Conservation (phyloP, 53 echinoderm and acorn worm species). For the Antedon mediterranea region DNA sequence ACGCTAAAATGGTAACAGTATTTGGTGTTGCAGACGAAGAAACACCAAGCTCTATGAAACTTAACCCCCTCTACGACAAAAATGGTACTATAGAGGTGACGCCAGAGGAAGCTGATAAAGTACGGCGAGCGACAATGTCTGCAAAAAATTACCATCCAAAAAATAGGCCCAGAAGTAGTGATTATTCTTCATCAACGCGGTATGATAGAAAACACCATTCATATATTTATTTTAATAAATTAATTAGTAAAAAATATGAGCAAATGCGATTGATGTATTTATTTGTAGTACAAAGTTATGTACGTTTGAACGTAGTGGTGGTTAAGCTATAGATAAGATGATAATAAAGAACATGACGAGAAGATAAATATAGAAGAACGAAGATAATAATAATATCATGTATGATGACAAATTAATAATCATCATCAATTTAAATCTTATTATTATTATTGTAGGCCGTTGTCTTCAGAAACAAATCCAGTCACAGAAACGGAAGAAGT, state of each 20-base stretch:
- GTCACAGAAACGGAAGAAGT: background rate
- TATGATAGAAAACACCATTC: too few species aligned
- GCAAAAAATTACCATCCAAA: background rate
- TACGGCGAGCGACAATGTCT: background rate
- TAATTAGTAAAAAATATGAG: too few species aligned
- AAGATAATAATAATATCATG: too few species aligned
- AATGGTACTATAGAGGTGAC: conserved; percentile 34
- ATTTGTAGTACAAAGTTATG: too few species aligned
- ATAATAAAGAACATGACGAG: background rate
- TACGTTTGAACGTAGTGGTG: too few species aligned
- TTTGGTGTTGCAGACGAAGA: conserved; percentile 22
- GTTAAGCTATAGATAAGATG: too few species aligned
- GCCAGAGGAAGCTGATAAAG: conserved; percentile 17
- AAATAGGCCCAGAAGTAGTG: background rate
- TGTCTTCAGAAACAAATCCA: background rate
- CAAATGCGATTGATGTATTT: too few species aligned
- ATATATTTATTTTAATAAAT: too few species aligned
- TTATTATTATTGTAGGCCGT: background rate
- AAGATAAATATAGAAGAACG: too few species aligned
- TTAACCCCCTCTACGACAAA: conserved; percentile 45
- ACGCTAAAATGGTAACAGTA: conserved; percentile 41
- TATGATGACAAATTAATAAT: too few species aligned
- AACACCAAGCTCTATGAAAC: conserved; percentile 21
- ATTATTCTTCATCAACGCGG: background rate
- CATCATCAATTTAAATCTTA: too few species aligned